Conservation (phyloP, 2,888 invertebrate species). For the Coenonympha glycerion region DNA sequence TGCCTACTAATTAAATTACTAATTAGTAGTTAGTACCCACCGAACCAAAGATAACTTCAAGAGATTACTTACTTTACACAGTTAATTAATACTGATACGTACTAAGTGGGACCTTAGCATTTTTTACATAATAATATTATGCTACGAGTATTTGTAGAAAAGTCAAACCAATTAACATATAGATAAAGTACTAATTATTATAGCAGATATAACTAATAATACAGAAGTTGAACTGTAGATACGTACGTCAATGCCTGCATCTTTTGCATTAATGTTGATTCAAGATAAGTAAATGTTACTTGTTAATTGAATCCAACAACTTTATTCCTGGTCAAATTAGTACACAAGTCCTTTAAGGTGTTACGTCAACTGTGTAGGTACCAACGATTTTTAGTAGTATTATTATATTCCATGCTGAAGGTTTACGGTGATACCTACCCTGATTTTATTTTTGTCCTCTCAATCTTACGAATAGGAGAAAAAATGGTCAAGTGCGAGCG, state of each 20-base stretch:
- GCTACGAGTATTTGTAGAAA: slow-evolving; percentile 12
- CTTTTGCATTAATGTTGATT: slow-evolving; percentile 3
- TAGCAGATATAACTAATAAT: no score
- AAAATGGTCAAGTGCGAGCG: no score
- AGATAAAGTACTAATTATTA: slow-evolving; percentile 7
- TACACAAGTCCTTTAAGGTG: not conserved
- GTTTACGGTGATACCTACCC: no score
- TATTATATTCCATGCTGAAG: no score
- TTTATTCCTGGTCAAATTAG: not conserved
- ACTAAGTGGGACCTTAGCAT: not conserved
- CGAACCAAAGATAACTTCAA: not conserved
- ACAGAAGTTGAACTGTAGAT: not conserved
- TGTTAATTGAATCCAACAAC: not conserved
- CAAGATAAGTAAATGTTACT: not conserved
- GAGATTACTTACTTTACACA: not conserved
- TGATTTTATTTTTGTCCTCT: no score
- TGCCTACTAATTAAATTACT: not conserved
- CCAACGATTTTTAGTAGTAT: no score
- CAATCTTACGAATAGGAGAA: no score
- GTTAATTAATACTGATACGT: no score
- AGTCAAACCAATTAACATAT: slow-evolving; percentile 15
- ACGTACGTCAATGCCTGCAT: no score
- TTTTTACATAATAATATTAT: slow-evolving; percentile 20
- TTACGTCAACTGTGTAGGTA: no score
- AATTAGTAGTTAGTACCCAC: slow-evolving; percentile 2